Percentiles rank a stretch among this genome's conserved stretches.
phyloP scores from a whole-genome alignment of 2,113 vertebrate species.

The Tautogolabrus adspersus region DNA sequence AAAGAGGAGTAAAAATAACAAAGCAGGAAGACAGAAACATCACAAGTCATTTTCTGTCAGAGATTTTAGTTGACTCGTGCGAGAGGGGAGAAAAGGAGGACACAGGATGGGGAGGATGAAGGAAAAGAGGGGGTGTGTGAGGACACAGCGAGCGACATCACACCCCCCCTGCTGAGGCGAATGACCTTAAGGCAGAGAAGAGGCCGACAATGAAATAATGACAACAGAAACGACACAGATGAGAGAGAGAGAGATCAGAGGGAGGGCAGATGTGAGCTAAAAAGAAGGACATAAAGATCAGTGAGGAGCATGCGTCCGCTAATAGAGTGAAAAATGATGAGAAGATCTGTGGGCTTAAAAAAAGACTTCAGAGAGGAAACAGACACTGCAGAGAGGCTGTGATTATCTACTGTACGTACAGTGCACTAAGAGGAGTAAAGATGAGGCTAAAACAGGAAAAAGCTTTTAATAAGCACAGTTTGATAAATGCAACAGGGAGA shows the following conservation, averaged over 20 bases:
- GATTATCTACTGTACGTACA: conserved; percentile 24
- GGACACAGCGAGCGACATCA: background rate
- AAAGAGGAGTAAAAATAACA: background rate
- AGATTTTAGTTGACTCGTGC: background rate
- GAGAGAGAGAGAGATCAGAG: conserved; percentile 55
- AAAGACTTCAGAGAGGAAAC: background rate
- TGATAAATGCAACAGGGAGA: conserved; percentile 28
- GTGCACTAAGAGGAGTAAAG: background rate
- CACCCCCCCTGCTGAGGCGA: conserved; percentile 27
- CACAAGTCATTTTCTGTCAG: background rate
- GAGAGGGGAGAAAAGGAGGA: background rate
- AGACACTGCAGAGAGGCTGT: conserved; percentile 14
- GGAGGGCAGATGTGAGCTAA: conserved; percentile 43
- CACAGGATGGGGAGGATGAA: background rate
- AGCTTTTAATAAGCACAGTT: conserved; percentile 39
- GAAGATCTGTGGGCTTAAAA: conserved; percentile 3
- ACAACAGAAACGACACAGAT: conserved; percentile 41
- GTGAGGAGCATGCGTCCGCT: conserved; percentile 19
- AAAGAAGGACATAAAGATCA: conserved; percentile 37
- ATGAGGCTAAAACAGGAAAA: conserved; percentile 4
- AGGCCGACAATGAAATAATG: conserved; percentile 47
- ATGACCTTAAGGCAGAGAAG: conserved; percentile 58
- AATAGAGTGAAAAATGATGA: conserved; percentile 36
- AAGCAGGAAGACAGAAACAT: background rate
- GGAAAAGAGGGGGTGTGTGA: background rate